Conservation (phyloP, 2,888 invertebrate genomes). For the Lepidonotus clava region DNA sequence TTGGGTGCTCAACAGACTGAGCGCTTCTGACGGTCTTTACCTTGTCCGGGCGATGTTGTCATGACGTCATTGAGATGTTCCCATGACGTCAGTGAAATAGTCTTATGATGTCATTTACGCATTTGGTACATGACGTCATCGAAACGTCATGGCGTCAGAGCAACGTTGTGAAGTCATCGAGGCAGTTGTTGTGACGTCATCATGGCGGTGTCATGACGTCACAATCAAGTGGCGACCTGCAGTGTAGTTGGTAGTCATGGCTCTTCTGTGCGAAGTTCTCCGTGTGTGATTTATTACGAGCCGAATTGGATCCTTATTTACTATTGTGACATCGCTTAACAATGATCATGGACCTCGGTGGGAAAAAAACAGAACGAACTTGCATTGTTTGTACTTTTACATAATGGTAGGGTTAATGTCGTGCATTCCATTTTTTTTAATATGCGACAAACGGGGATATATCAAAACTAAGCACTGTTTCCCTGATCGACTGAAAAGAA, state of each 20-base stretch:
- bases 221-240: neutral
- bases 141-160: neutral
- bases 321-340: neutral
- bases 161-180: neutral
- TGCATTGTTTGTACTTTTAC: neutral
- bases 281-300: neutral
- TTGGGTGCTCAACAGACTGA: too few species aligned
- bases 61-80: too few species aligned
- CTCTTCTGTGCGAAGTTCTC: neutral
- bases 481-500: too few species aligned
- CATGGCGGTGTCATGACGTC: neutral
- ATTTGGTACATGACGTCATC: neutral
- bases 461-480: too few species aligned
- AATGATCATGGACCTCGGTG: too few species aligned
- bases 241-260: neutral
- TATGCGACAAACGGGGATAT: neutral
- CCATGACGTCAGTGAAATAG: too few species aligned
- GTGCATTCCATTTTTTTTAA: slow-evolving; percentile 4
- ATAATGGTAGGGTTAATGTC: neutral
- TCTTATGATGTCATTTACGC: too few species aligned
- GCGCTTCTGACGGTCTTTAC: too few species aligned
- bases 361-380: too few species aligned
- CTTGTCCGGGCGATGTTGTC: too few species aligned
- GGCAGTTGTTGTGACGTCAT: neutral
- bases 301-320: neutral